Evolutionary conservation across 2,113 vertebrate genomes (phyloP).

Genomic region (Motacilla tschutschensis): DNA sequence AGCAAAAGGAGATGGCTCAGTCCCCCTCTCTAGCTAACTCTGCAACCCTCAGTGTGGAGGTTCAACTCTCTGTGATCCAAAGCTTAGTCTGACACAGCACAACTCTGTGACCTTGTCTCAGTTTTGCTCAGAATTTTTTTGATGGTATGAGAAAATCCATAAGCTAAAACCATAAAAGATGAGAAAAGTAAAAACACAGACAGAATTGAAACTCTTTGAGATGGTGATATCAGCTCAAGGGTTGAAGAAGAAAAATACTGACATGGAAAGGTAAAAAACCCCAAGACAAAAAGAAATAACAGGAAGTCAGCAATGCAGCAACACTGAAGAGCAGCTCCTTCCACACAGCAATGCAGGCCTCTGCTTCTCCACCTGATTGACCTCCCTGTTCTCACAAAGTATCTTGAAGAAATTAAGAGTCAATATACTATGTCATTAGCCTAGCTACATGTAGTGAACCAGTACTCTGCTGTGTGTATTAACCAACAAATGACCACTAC

Average conservation of each 20-base stretch:
- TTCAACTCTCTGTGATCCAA: background rate
- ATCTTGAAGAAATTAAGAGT: background rate
- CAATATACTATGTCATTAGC: background rate
- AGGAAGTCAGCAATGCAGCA: background rate
- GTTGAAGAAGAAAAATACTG: background rate
- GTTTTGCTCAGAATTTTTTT: background rate
- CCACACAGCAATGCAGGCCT: background rate
- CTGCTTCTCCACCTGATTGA: background rate
- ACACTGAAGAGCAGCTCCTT: background rate
- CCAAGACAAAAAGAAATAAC: background rate
- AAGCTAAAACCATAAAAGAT: background rate
- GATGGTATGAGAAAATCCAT: background rate
- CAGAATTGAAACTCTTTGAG: background rate
- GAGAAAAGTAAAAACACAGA: background rate
- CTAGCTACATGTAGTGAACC: background rate
- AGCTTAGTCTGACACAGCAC: background rate
- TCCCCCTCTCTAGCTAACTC: background rate
- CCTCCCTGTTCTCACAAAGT: background rate
- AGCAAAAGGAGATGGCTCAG: background rate
- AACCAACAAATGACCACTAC: background rate
- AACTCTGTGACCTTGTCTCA: background rate
- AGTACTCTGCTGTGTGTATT: background rate
- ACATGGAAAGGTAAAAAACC: background rate
- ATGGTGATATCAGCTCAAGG: background rate
- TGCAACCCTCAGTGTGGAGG: background rate